A percentile compares a stretch with the other conserved stretches of the same genome.
These are phyloP conservation scores for Ictalurus furcatus DNA, from an alignment of 2,113 vertebrate genomes.

Conservation along the genomic window DNA sequence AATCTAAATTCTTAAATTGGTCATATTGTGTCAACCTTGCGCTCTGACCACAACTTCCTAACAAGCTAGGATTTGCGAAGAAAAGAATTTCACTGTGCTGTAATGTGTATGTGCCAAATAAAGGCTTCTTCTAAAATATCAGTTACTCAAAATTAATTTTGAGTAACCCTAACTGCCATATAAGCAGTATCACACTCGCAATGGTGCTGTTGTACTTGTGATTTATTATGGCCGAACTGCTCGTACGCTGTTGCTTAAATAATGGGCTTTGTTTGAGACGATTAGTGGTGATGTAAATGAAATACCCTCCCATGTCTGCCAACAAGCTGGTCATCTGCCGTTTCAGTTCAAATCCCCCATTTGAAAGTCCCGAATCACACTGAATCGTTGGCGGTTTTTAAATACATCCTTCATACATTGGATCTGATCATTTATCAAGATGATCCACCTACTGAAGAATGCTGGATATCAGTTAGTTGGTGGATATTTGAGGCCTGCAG, in stretches of 20 bases:
- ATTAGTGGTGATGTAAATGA: not conserved
- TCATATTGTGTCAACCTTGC: not conserved
- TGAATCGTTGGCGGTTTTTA: not conserved
- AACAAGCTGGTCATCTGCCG: not conserved
- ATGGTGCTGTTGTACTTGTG: not conserved
- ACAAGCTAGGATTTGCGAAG: not conserved
- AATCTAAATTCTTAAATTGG: not conserved
- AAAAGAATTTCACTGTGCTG: not conserved
- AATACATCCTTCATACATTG: not conserved
- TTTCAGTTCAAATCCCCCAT: not conserved
- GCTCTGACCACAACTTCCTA: not conserved
- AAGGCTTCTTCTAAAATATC: not conserved
- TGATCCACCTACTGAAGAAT: not conserved
- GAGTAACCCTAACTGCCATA: not conserved
- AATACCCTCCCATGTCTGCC: not conserved
- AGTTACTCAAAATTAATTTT: not conserved
- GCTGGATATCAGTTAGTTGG: not conserved
- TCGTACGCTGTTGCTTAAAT: not conserved
- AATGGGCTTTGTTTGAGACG: not conserved
- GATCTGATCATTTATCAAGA: not conserved
- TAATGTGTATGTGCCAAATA: not conserved
- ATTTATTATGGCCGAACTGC: not conserved
- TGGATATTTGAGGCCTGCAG: constrained; percentile 8
- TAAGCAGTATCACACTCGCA: not conserved
- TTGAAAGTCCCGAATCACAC: not conserved